Evolutionary conservation across 1,140 invertebrate species (phyloP).

Genomic region (Heliconius nattereri): DNA sequence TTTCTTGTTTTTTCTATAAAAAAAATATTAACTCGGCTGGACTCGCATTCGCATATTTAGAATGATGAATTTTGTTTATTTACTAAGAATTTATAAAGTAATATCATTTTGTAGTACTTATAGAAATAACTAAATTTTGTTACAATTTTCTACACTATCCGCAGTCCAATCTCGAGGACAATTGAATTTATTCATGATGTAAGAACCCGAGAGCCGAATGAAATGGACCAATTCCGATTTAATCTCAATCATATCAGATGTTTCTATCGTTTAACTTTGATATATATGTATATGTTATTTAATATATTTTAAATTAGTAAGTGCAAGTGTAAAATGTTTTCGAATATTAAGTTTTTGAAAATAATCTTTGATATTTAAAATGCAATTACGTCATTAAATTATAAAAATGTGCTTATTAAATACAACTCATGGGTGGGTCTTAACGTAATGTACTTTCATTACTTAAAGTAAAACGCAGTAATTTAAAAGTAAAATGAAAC

Average conservation of each 20-base stretch:
- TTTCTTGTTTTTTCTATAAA: no score
- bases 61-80: no score
- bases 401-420: no score
- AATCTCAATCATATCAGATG: conserved; percentile 23
- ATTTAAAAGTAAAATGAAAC: no score
- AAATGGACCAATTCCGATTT: conserved; percentile 32
- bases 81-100: no score
- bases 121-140: neutral
- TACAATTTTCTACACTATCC: conserved; percentile 10
- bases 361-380: neutral
- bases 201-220: conserved; percentile 31
- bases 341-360: neutral
- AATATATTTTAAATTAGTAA: neutral
- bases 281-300: neutral
- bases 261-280: conserved; percentile 20
- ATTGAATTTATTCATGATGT: conserved; percentile 38
- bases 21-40: no score
- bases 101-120: neutral
- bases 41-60: no score
- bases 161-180: conserved; percentile 18
- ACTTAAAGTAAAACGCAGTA: no score
- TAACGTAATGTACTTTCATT: no score
- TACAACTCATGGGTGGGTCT: no score
- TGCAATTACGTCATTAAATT: neutral
- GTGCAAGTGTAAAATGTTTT: neutral